These are phyloP conservation scores for Iphiclides podalirius DNA, from an alignment of 2,888 invertebrate genomes.

Conservation along the genomic window DNA sequence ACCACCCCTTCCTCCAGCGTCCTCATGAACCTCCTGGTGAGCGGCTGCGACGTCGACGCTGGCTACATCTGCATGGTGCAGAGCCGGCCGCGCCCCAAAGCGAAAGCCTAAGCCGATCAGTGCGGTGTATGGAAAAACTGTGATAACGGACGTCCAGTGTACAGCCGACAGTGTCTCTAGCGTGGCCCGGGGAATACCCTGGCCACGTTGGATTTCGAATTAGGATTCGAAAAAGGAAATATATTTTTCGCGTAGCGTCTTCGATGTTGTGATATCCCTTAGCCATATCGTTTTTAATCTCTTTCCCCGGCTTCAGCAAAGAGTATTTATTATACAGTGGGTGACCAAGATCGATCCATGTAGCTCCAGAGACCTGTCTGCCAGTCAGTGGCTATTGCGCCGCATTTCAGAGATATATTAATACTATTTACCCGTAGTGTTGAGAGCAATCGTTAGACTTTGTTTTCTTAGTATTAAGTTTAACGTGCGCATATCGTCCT, in stretches of 20 bases:
- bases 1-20: slow-evolving; percentile 86
- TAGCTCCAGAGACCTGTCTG: no score
- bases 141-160: slow-evolving; percentile 77
- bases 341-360: no score
- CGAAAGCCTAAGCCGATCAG: slow-evolving; percentile 57
- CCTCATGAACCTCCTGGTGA: slow-evolving; percentile 96
- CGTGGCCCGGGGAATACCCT: no score
- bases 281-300: slow-evolving; percentile 12
- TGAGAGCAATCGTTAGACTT: slow-evolving; percentile 49
- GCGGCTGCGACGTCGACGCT: slow-evolving; percentile 96
- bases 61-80: slow-evolving; percentile 93
- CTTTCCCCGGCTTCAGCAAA: background rate
- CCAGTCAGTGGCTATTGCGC: no score
- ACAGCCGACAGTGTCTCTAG: slow-evolving; percentile 44
- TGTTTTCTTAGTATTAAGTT: slow-evolving; percentile 69
- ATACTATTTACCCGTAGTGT: slow-evolving; percentile 17
- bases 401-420: no score
- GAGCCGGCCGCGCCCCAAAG: slow-evolving; percentile 78
- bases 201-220: slow-evolving; percentile 35
- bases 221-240: slow-evolving; percentile 30
- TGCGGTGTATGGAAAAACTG: slow-evolving; percentile 55
- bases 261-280: slow-evolving; percentile 13
- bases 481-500: slow-evolving; percentile 71
- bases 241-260: slow-evolving; percentile 1
- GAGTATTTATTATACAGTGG: no score